Percentiles rank a stretch among this genome's conserved stretches.
These are phyloP conservation scores for Anarsia innoxiella DNA, from an alignment of 2,888 invertebrate species.

Conservation along the genomic window DNA sequence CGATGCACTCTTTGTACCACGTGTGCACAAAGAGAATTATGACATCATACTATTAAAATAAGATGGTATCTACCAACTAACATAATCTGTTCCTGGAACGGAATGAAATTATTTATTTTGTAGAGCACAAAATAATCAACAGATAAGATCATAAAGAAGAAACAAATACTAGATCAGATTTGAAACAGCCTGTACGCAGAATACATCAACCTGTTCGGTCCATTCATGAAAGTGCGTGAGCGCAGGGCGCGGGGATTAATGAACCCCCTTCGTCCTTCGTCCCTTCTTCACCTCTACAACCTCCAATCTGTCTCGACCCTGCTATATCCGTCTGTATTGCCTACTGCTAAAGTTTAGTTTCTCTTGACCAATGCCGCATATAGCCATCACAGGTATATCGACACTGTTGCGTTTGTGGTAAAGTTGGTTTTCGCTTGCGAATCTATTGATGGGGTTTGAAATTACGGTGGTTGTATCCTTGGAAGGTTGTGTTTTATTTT, in stretches of 20 bases:
- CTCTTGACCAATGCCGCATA: too few relatives aligned
- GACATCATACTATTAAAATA: conserved; percentile 43
- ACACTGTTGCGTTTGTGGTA: conserved; percentile 23
- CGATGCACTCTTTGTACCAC: conserved; percentile 36
- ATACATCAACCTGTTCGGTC: conserved; percentile 73
- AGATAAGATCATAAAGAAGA: too few relatives aligned
- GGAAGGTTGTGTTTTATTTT: conserved; percentile 71
- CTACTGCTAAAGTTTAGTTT: too few relatives aligned
- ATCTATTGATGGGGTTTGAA: conserved; percentile 43
- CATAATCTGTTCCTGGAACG: too few relatives aligned
- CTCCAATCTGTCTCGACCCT: conserved; percentile 24
- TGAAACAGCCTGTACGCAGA: conserved; percentile 52
- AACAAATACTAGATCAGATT: too few relatives aligned
- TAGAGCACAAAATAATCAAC: too few relatives aligned
- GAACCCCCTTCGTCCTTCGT: conserved; percentile 56
- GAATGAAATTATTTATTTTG: too few relatives aligned
- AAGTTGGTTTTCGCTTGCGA: conserved; percentile 33
- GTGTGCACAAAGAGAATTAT: conserved; percentile 44
- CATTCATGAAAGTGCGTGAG: conserved; percentile 76
- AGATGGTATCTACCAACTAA: too few relatives aligned
- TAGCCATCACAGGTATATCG: not conserved
- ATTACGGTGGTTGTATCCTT: conserved; percentile 72
- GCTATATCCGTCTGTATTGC: conserved; percentile 31
- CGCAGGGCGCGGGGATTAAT: conserved; percentile 75
- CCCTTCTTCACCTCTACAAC: conserved; percentile 48